Base-by-base conservation (phyloP, 2,797 vertebrate genomes). In the Muraenolepis orangiensis region DNA sequence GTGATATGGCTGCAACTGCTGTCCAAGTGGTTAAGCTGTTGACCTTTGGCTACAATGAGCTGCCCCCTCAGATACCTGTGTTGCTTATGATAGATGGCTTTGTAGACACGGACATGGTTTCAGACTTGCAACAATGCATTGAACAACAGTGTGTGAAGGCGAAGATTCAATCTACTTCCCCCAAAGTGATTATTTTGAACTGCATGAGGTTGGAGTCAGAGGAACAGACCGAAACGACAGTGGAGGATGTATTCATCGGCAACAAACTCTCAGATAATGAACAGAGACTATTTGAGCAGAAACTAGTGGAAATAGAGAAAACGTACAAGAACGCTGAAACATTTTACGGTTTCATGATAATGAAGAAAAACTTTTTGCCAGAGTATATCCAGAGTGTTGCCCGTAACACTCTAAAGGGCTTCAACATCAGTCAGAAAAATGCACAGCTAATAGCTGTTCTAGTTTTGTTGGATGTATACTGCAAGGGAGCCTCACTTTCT, bases 71-170 rank as follows among this genome's bases (percentile, higher is more conserved):
- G 38, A 79, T 93, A 66, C 92, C 95, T 14, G 91, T 95, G 26
- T 77, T 96, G 77, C 86, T 96, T 28, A 91, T 96, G 87, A 88
- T 94, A 7, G 95, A 96, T 89, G 93, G 95, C 68, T 94, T 94
- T 84, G 93, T 95, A 82, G 93, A 95, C 1, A 91, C 87, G 76
- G 92, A 95, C 75, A 91, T 90, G 18, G 80, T 95, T 0, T 86
- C 16, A 69, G 30, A 91, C 72, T 87, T 96, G 46, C 82, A 88
- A 74, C 78, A 81, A 34, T 72, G 81, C 69, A 89, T 92, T 86
- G 87, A 92, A 61, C 85, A 84, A 26, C 76, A 87, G 77, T 90
- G 87, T 29, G 46, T 36, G 2, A 74, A 73, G 26, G 85, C 75
- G 66, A 12, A 77, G 0, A 70, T 87, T 75, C 76, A 61, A 73